These are phyloP conservation scores for Hydractinia symbiolongicarpus DNA, from an alignment of 30 jellyfish, hydroid and myxozoan species.

Conservation along the genomic window DNA sequence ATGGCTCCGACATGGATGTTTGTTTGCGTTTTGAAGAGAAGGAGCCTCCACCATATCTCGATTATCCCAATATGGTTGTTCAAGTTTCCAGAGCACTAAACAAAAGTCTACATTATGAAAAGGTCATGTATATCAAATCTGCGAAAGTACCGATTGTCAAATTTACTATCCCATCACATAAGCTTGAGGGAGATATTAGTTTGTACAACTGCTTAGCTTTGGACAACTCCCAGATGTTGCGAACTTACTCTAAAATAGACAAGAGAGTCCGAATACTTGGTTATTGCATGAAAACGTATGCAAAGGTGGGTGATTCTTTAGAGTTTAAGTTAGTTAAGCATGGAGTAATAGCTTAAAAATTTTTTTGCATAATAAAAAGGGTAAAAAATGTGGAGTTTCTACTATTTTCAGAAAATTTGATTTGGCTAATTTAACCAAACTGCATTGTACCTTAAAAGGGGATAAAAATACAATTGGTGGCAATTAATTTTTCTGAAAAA, in stretches of 20 bases:
- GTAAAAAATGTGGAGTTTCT: no score
- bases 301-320: constrained; percentile 44
- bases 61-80: constrained; percentile 17
- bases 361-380: no score
- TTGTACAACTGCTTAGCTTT: constrained; percentile 59
- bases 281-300: constrained; percentile 56
- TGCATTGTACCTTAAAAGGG: no score
- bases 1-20: constrained; percentile 72
- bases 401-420: no score
- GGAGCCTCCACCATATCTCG: constrained; percentile 33
- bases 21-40: constrained; percentile 36
- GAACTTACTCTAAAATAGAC: constrained; percentile 42
- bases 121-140: constrained; percentile 41
- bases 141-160: constrained; percentile 84
- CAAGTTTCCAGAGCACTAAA: constrained; percentile 32
- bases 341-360: no score
- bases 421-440: no score
- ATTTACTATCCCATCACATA: constrained; percentile 19
- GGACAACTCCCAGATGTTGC: constrained; percentile 52
- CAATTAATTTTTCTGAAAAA: no score
- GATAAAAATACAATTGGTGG: no score
- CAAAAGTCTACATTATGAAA: not conserved
- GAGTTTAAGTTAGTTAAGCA: no score
- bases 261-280: constrained; percentile 64
- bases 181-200: constrained; percentile 77